Evolutionary conservation across 2,888 invertebrate genomes (phyloP), one percentile per base, ranked within the genome.

Genomic region (Macaria notata): DNA sequence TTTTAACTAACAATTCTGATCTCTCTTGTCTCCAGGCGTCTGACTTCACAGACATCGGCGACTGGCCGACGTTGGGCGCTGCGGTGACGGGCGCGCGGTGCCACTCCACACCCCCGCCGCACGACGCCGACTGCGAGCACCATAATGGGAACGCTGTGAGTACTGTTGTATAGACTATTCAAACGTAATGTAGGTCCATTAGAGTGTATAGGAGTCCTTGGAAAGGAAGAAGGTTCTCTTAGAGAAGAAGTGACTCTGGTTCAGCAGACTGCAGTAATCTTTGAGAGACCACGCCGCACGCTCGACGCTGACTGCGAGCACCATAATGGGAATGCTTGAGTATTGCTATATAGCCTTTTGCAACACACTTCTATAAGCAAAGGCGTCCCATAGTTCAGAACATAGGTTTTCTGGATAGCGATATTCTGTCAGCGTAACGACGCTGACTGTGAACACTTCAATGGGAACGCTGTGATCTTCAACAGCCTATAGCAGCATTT

Each of bases 61-160:
- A 98, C 86, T 98, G 98, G 98, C 98, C 98, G 72, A 95, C 97
- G 69, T 92, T 98, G 68, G 96, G 96, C 54, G 86, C 89, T 3
- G 88, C 88, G 29, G 87, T 81, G 30, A 85, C 86, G 1, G 83
- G 61, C 4, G 62, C 59, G 31, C 81, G 82, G 3, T 68, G 88
- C 51, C 85, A 88, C 56, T 88, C 89, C 69, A 86, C 89, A 29
- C 85, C 91, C 9, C 88, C 89, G 8, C 89, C 84, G 0, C 84
- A 86, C 39, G 88, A 88, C 39, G 75, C 73, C 0, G 87, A 88
- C 66, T 75, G 86, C 5, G 69, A 86, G 0, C 88, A 90, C 52
- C 91, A 89, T 53, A 91, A 91, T 59, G 91, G 91, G 1, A 89
- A 83, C 57, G 86, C 86, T 75, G 90, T 90, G 49, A 79, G 84